A percentile compares a stretch with the other conserved stretches of the same genome.
These are phyloP conservation scores for Rhinolophus ferrumequinum DNA, from an alignment of 2,113 vertebrate genomes.

Conservation along the genomic window DNA sequence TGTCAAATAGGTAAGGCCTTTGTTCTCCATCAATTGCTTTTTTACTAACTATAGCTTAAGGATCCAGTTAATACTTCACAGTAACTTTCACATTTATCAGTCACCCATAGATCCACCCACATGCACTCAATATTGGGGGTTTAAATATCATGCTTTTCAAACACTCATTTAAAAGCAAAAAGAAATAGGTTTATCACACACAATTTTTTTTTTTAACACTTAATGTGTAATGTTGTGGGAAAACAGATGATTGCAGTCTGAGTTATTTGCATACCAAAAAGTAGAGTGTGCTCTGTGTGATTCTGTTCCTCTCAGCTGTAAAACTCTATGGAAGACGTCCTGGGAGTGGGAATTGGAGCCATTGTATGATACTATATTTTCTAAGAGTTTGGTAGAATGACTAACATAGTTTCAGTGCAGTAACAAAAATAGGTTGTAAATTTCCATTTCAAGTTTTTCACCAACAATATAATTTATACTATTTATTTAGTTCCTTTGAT, in stretches of 20 bases:
- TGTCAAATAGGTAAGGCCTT: constrained; percentile 48
- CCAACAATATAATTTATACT: background rate
- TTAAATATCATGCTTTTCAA: constrained; percentile 81
- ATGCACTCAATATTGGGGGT: constrained; percentile 82
- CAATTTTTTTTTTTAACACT: background rate
- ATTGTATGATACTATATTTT: background rate
- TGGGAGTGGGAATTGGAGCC: background rate
- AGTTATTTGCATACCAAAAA: background rate
- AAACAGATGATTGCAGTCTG: background rate
- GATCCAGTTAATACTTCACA: constrained; percentile 49
- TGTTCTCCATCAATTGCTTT: constrained; percentile 26
- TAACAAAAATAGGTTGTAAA: background rate
- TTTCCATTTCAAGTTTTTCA: constrained; percentile 36
- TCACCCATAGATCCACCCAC: constrained; percentile 71
- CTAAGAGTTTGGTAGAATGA: constrained; percentile 15
- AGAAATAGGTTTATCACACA: constrained; percentile 17
- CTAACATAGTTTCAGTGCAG: background rate
- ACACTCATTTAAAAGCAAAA: constrained; percentile 67
- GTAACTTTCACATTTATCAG: constrained; percentile 54
- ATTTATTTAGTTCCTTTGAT: constrained; percentile 2
- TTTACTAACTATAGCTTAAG: constrained; percentile 25
- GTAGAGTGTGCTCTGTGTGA: background rate
- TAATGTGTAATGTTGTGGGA: background rate
- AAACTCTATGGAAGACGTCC: background rate
- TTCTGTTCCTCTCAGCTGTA: background rate